Conservation (phyloP, 2,797 vertebrate species). For the Otus scops region DNA sequence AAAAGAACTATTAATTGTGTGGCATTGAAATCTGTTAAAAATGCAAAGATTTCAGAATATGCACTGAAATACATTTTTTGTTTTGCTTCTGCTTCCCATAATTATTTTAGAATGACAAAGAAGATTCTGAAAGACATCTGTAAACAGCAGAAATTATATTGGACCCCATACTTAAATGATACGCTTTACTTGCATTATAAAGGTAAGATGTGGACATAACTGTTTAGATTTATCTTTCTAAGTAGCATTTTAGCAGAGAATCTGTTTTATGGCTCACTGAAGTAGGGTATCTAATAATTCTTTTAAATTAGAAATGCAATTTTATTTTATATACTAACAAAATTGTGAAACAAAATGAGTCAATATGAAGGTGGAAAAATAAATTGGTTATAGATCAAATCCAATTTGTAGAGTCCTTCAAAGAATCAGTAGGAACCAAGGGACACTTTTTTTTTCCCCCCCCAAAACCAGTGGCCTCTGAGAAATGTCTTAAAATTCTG, state of each 20-base stretch:
- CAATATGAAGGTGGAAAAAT: background rate
- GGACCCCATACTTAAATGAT: conserved; percentile 89
- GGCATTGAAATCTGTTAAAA: background rate
- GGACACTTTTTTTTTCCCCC: background rate
- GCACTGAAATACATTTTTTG: background rate
- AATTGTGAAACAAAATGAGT: background rate
- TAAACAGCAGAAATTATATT: conserved; percentile 88
- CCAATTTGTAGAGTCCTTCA: background rate
- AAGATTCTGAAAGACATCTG: conserved; percentile 85
- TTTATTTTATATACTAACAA: background rate
- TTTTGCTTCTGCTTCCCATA: background rate
- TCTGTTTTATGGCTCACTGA: background rate
- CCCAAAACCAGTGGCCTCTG: background rate
- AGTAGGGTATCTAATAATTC: background rate
- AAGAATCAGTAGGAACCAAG: background rate
- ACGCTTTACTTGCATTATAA: conserved; percentile 91
- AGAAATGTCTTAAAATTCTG: background rate
- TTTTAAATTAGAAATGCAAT: background rate
- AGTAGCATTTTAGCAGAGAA: background rate
- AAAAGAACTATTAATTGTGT: background rate
- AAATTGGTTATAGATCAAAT: background rate
- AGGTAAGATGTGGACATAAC: conserved; percentile 72
- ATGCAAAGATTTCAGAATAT: background rate
- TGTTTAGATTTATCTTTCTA: background rate
- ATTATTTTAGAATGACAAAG: conserved; percentile 86